Evolutionary conservation across 2,797 vertebrate species (phyloP), one percentile per base, ranked within the genome.

Genomic region (Linurgus olivaceus): DNA sequence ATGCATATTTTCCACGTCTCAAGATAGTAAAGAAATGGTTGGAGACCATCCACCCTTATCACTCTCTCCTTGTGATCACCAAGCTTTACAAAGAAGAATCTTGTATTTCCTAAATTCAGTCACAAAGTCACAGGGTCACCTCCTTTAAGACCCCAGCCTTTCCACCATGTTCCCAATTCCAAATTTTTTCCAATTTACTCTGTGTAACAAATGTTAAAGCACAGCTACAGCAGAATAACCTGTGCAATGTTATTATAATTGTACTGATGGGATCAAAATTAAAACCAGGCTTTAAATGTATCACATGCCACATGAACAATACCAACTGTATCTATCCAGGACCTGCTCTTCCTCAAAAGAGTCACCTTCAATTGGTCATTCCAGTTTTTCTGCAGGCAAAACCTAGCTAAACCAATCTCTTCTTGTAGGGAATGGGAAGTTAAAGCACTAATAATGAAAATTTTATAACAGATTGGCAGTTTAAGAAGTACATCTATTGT

Each of bases 401-500:
- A 90, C 13, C 26, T 2, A 68, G 35, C 31, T 42, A 79, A 63
- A 72, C 17, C 29, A 63, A 87, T 58, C 67, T 44, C 66, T 50
- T 62, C 33, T 44, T 65, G 16, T 1, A 59, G 12, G 54, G 20
- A 77, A 62, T 50, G 31, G 67, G 44, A 91, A 94, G 92, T 61
- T 40, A 92, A 71, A 82, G 38, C 50, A 50, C 58, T 66, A 88
- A 82, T 40, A 83, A 78, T 2, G 13, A 88, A 52, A 11, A 23
- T 82, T 93, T 85, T 78, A 7, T 67, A 78, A 40, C 17, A 70
- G 58, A 38, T 10, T 71, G 58, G 48, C 57, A 55, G 40, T 40
- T 86, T 80, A 81, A 80, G 62, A 93, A 75, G 91, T n/a, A 61
- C 24, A 80, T 28, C 35, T 68, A 55, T n/a, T 74, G 23, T 40